A percentile compares a stretch with the other conserved stretches of the same genome.
Conservation (phyloP, 2,797 vertebrate genomes). For the Chromobotia macracanthus region DNA sequence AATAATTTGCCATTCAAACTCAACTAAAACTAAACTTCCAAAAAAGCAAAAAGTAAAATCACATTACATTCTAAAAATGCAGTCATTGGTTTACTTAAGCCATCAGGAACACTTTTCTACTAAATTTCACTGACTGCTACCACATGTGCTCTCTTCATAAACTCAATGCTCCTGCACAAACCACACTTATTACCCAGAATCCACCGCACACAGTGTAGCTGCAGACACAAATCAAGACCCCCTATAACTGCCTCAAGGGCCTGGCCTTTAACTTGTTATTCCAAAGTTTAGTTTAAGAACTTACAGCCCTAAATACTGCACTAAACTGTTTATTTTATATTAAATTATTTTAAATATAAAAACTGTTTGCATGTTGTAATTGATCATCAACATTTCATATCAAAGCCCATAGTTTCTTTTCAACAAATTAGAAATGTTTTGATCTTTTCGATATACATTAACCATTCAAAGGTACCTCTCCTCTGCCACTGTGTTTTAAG, state of each 20-base stretch:
- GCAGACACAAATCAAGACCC: conserved; percentile 60
- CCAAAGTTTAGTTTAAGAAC: conserved; percentile 23
- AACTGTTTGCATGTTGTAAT: too few species aligned
- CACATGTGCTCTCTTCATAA: conserved; percentile 68
- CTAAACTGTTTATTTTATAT: not conserved
- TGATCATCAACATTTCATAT: conserved; percentile 5
- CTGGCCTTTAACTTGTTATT: conserved; percentile 22
- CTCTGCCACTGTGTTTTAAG: conserved; percentile 56
- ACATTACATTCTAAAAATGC: conserved; percentile 43
- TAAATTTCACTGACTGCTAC: conserved; percentile 68
- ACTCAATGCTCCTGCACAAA: conserved; percentile 63
- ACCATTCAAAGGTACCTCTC: conserved; percentile 24
- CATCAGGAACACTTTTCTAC: conserved; percentile 62
- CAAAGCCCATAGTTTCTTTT: conserved; percentile 46
- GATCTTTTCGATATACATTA: too few species aligned
- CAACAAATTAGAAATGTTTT: conserved; percentile 44
- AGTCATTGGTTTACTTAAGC: conserved; percentile 54
- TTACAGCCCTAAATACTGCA: not conserved
- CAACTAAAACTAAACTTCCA: conserved; percentile 38
- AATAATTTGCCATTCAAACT: conserved; percentile 23
- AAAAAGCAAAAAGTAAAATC: conserved; percentile 53
- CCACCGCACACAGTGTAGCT: conserved; percentile 60
- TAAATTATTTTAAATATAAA: conserved; percentile 8
- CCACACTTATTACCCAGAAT: conserved; percentile 65
- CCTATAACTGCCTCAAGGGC: conserved; percentile 31